Conservation (phyloP, 2,888 invertebrate species). For the Meta bourneti region DNA sequence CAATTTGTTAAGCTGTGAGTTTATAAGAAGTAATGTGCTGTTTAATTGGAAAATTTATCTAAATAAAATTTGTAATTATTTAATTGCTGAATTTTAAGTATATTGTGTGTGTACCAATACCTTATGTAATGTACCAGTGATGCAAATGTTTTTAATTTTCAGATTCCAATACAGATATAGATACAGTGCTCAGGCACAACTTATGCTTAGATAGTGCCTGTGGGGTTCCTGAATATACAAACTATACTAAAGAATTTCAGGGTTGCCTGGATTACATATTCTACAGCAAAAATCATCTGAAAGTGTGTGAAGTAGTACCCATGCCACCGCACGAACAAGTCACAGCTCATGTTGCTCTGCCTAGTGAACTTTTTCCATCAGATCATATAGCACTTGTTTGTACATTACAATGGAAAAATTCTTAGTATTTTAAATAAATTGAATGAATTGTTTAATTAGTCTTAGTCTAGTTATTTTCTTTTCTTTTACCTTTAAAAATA, state of each 20-base stretch:
- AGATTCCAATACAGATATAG: slow-evolving; percentile 77
- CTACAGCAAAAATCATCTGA: slow-evolving; percentile 81
- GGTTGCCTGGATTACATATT: slow-evolving; percentile 96
- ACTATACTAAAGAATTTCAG: slow-evolving; percentile 89
- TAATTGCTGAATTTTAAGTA: no score
- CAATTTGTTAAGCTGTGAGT: no score
- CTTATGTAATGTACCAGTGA: no score
- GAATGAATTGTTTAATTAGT: not conserved
- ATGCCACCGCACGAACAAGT: slow-evolving; percentile 90
- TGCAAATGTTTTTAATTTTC: slow-evolving; percentile 2
- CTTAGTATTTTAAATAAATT: slow-evolving; percentile 17
- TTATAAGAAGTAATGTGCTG: no score
- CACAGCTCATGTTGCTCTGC: slow-evolving; percentile 88
- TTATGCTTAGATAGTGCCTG: slow-evolving; percentile 88
- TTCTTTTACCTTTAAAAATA: no score
- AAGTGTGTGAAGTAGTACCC: slow-evolving; percentile 85
- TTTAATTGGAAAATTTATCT: no score
- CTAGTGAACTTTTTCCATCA: slow-evolving; percentile 94
- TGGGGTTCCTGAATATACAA: slow-evolving; percentile 91
- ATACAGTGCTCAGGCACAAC: slow-evolving; percentile 86
- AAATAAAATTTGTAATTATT: no score
- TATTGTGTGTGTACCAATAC: no score
- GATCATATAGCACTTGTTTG: slow-evolving; percentile 94
- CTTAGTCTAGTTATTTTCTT: not conserved
- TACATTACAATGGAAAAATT: slow-evolving; percentile 85